phyloP scores from a whole-genome alignment of 2,888 invertebrate genomes.

The Yponomeuta evonymella region DNA sequence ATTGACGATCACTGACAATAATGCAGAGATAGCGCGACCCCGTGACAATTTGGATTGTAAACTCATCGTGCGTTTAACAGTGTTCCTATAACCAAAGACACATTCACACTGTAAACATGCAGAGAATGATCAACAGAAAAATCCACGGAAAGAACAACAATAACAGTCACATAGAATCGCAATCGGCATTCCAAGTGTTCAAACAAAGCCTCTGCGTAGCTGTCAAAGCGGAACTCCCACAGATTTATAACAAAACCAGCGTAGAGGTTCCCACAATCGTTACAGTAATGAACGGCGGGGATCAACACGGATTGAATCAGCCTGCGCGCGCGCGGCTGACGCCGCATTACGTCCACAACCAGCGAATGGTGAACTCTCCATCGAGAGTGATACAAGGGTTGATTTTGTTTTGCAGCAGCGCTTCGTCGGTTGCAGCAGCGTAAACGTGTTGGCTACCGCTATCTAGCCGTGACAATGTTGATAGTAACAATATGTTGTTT shows the following conservation, averaged over 20 bases:
- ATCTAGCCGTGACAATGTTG: no score
- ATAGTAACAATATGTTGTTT: no score
- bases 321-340: conserved; percentile 43
- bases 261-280: conserved; percentile 70
- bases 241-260: conserved; percentile 67
- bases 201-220: conserved; percentile 42
- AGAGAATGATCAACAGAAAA: neutral
- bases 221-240: conserved; percentile 69
- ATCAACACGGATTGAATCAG: conserved; percentile 61
- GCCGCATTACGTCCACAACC: conserved; percentile 41
- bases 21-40: no score
- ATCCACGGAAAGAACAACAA: neutral
- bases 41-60: no score
- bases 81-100: neutral
- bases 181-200: neutral
- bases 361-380: conserved; percentile 33
- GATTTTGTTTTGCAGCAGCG: no score
- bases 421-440: no score
- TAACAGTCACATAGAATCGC: neutral
- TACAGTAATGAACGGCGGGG: conserved; percentile 55
- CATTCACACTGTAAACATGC: neutral
- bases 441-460: no score
- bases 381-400: no score
- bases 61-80: neutral
- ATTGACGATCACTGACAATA: no score